Base-by-base conservation (phyloP, 1,140 invertebrate species). In the Ditylenchus dipsaci region DNA sequence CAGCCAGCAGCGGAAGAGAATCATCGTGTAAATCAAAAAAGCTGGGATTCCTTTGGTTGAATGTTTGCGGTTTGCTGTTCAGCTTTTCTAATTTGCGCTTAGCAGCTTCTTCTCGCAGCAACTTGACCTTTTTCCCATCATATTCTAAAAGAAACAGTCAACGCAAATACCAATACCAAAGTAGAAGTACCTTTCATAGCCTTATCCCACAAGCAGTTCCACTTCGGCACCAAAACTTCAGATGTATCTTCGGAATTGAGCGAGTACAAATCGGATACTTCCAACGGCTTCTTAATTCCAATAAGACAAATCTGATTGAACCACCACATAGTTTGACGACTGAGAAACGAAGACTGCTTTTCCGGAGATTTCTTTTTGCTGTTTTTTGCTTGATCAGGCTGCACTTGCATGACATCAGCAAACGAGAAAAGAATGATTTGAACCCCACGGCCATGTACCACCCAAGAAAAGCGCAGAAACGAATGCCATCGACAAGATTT, bases 261-360 rank as follows among this genome's bases (percentile, higher is more conserved):
- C 9, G 75, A 69, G 49, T 70, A 81, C 1, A 83, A 56, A 45
- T 83, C 81, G 15, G 74, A 72, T 3, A 83, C 45, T 59, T 77
- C 77, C 9, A 83, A 49, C 49, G 81, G 78, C 45, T 81, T 78
- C 17, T 38, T 63, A 0, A 72, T 57, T 13, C 80, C 80, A 8
- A 69, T 43, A 23, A 74, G 61, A 7, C 78, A 78, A 13, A 82
- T 58, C 15, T 53, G 45, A 57, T 81, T 83, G 74, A 83, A 81
- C 81, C 81, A 83, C 81, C 76, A 81, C 13, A 81, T 58, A 0
- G 72, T 76, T 63, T 80, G 69, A 13, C 79, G 71, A 61, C 72
- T 81, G 0, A 82, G 23, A 56, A 82, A 81, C 9, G 79, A 82
- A 33, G 67, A 76, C 1, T 64, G 21, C 13, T 65, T 82, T 65